Evolutionary conservation across 2,797 vertebrate genomes (phyloP).

Genomic region (Taenioides sp.): DNA sequence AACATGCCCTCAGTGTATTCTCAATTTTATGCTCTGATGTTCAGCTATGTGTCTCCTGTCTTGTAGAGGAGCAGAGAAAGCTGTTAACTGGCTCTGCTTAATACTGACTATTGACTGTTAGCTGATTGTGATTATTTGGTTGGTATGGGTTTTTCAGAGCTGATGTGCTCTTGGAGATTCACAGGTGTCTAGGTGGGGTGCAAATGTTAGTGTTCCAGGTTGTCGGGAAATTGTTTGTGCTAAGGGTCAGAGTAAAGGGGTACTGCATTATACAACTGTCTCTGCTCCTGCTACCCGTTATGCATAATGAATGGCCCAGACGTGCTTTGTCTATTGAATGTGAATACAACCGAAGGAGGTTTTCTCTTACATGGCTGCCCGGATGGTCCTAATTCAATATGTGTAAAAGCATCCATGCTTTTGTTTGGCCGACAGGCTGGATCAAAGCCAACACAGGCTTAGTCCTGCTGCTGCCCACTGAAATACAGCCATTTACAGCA

Average conservation of each 20-base stretch:
- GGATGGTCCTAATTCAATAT: constrained; percentile 59
- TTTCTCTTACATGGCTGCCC: constrained; percentile 63
- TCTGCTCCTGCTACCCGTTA: constrained; percentile 63
- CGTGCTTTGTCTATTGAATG: constrained; percentile 70
- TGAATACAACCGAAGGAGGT: constrained; percentile 72
- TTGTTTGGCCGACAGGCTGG: constrained; percentile 60
- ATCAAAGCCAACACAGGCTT: constrained; percentile 51
- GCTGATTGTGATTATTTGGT: background rate
- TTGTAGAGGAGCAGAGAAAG: constrained; percentile 33
- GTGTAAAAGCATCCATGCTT: constrained; percentile 61
- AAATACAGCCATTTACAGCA: constrained; percentile 37
- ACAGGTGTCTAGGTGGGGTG: constrained; percentile 26
- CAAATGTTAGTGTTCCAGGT: constrained; percentile 42
- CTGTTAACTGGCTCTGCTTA: constrained; percentile 24
- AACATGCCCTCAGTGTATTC: constrained; percentile 51
- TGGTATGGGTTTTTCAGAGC: constrained; percentile 4
- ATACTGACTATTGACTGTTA: constrained; percentile 17
- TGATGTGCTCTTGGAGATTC: background rate
- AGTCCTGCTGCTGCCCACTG: constrained; percentile 39
- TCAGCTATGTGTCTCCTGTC: constrained; percentile 29
- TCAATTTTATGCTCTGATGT: constrained; percentile 49
- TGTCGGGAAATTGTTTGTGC: constrained; percentile 46
- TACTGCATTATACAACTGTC: constrained; percentile 76
- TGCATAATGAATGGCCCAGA: constrained; percentile 78
- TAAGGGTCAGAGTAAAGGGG: constrained; percentile 71